Evolutionary conservation across 2,888 invertebrate genomes (phyloP), one percentile per base, ranked within the genome.

Genomic region (Pycnomerus fuliginosus): DNA sequence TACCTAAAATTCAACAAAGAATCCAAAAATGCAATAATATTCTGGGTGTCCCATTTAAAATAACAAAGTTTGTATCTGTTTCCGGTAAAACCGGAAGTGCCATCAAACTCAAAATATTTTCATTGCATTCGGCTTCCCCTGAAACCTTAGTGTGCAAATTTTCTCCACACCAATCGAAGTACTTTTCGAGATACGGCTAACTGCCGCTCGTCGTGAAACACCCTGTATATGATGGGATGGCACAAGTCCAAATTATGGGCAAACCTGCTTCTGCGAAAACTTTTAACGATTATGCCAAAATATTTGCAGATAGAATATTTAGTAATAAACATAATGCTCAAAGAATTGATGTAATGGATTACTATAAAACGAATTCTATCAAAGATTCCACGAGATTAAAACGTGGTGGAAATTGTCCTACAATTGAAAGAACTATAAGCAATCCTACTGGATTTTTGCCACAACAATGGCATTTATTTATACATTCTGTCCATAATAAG

Each of bases 401-500:
- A 13, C 24, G 33, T 12, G 14, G 14, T 11, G 5, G 4, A 5
- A 7, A 2, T 1, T 13, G 20, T 10, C 4, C 10, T 2, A 33
- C 32, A 3, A 31, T 43, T 16, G 7, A 37, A 2, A n/a, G 32
- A 24, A 15, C 15, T 16, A 43, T 38, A 25, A 30, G 43, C 7
- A 30, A 17, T 27, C 11, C 16, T 1, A 22, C 29, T 28, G 27
- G 29, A 24, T 1, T 24, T 10, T 32, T 52, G 24, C 52, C 47
- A 3, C 48, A 48, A 24, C 42, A 52, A 23, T 52, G 50, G 48
- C 39, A 50, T 29, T 28, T 43, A 17, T 52, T 46, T 28, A 49
- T 52, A 10, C 44, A 52, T 40, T 49, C 46, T 2, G 15, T 37
- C 7, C 33, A 28, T 23, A 52, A 48, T 17, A 50, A 50, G 29